Base-by-base conservation (phyloP, 2,113 vertebrate species). In the Corythornis madagascariensis region DNA sequence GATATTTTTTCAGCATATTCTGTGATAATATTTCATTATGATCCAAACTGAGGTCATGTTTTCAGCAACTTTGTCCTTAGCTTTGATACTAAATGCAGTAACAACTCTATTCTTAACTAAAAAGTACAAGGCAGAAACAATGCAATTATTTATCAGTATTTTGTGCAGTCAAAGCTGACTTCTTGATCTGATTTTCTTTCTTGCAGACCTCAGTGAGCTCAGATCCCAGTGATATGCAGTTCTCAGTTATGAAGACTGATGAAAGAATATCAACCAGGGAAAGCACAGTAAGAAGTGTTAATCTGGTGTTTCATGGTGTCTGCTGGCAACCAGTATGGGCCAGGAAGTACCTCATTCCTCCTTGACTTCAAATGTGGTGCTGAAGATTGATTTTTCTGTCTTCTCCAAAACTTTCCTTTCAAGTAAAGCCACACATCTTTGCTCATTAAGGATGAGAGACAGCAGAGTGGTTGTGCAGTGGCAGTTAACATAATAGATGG, bases 161-260 rank as follows among this genome's bases (percentile, higher is more conserved):
- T 72, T 31, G 19, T 81, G n/a, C 29, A 3, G 26, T 52, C 47
- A 66, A 17, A 90, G 33, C 50, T 93, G 50, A 40, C 90, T 83
- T 89, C 57, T 90, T 42, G 69, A 2, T 59, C 29, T 53, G 55
- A 76, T 67, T 29, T 67, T 93, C 50, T 85, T 88, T 88, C 57
- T 87, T 88, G 20, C 92, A 99, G 99, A 98, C 97, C 20, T 88
- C 98, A 2, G 96, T 99, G 88, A 98, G 96, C 13, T 97, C 98
- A 42, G 98, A 99, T 43, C 99, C 99, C 61, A 98, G 98, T 50
- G 97, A 99, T 90, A 98, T 99, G 88, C 98, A 98, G 71, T 99
- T 99, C 96, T 99, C 98, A 6, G 95, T 98, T 74, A 99, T 99
- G 98, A 99, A 99, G 97, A 99, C 98, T 0, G 98, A 99, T 89